phyloP scores from a whole-genome alignment of 2,797 vertebrate genomes.

The Xenopus petersii region DNA sequence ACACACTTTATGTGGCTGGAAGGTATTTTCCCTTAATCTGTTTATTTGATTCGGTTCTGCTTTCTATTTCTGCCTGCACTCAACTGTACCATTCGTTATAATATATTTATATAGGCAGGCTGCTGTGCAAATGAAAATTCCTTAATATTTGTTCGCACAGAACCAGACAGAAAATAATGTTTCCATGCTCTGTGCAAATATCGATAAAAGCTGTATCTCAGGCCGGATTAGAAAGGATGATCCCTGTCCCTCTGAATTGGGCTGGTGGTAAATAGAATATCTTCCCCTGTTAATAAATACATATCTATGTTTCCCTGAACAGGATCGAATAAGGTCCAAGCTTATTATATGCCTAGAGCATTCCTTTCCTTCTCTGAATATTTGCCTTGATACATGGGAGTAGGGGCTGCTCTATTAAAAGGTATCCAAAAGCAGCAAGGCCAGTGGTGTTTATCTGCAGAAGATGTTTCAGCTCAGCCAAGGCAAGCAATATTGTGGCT shows the following conservation, averaged over 20 bases:
- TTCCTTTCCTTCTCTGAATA: too few species aligned
- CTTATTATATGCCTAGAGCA: too few species aligned
- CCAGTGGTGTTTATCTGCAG: too few species aligned
- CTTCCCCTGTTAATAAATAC: too few species aligned
- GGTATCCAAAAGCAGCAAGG: too few species aligned
- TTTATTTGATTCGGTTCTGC: slow-evolving; percentile 75
- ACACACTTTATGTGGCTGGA: slow-evolving; percentile 98
- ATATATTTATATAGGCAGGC: slow-evolving; percentile 45
- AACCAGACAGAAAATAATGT: slow-evolving; percentile 44
- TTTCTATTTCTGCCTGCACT: slow-evolving; percentile 60
- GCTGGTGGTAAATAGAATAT: too few species aligned
- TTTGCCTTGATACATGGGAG: too few species aligned
- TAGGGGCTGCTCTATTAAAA: too few species aligned
- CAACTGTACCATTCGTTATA: slow-evolving; percentile 64
- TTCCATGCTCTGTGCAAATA: slow-evolving; percentile 54
- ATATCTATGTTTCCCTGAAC: too few species aligned
- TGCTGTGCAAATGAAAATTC: slow-evolving; percentile 39
- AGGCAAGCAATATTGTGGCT: too few species aligned
- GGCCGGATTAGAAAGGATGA: not conserved
- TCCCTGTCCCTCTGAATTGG: not conserved
- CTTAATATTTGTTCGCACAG: slow-evolving; percentile 42
- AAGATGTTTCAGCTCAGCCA: too few species aligned
- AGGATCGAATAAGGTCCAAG: too few species aligned
- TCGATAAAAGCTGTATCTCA: slow-evolving; percentile 36
- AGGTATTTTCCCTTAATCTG: slow-evolving; percentile 82